Conservation (phyloP, 2,888 invertebrate genomes). For the Esperia sulphurella region DNA sequence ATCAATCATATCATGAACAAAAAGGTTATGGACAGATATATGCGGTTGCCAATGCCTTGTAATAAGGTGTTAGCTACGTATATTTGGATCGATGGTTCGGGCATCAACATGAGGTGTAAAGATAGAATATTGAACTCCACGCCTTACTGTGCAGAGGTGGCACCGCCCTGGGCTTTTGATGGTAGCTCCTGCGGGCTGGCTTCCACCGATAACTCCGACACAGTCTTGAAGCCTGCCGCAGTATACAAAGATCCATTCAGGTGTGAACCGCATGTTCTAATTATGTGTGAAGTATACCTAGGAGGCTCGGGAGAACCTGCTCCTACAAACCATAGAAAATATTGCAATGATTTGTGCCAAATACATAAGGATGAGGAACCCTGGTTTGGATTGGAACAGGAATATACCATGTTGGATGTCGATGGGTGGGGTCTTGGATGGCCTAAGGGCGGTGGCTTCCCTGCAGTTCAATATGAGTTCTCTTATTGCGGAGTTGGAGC, state of each 20-base stretch:
- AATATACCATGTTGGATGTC: slow-evolving; percentile 92
- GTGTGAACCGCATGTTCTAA: slow-evolving; percentile 90
- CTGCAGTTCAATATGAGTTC: slow-evolving; percentile 91
- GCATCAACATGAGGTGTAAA: slow-evolving; percentile 84
- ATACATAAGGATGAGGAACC: slow-evolving; percentile 84
- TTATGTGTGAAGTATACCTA: slow-evolving; percentile 89
- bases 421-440: slow-evolving; percentile 95
- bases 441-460: slow-evolving; percentile 95
- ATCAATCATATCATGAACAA: slow-evolving; percentile 69
- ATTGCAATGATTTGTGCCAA: slow-evolving; percentile 85
- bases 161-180: slow-evolving; percentile 94
- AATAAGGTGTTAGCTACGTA: slow-evolving; percentile 84
- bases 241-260: slow-evolving; percentile 95
- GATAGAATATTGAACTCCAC: slow-evolving; percentile 82
- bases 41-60: slow-evolving; percentile 78
- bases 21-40: slow-evolving; percentile 71
- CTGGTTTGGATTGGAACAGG: slow-evolving; percentile 96
- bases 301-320: slow-evolving; percentile 86
- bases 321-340: slow-evolving; percentile 83
- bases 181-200: slow-evolving; percentile 95
- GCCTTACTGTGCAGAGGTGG: slow-evolving; percentile 73
- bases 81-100: slow-evolving; percentile 89
- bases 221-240: slow-evolving; percentile 90
- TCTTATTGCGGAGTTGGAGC: slow-evolving; percentile 97
- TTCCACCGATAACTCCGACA: slow-evolving; percentile 90